These are phyloP conservation scores for Amaurobius ferox DNA, from an alignment of 2,888 invertebrate genomes.

Conservation along the genomic window DNA sequence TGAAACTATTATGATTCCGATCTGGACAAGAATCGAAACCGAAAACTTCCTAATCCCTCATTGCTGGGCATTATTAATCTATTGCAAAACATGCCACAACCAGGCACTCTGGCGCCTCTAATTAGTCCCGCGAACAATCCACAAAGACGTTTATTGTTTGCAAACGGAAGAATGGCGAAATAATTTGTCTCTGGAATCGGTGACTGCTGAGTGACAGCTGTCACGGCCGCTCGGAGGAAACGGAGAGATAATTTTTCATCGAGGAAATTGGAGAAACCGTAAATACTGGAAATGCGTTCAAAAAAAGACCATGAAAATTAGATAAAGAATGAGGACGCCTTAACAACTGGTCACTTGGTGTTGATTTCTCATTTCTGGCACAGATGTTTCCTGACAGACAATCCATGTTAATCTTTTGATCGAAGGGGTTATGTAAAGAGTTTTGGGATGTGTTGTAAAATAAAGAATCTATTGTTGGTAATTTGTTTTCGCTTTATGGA, in stretches of 20 bases:
- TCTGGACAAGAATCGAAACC: too few relatives aligned
- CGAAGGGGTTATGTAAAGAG: too few relatives aligned
- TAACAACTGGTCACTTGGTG: background rate
- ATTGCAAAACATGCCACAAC: too few relatives aligned
- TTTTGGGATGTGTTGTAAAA: too few relatives aligned
- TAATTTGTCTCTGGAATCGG: slow-evolving; percentile 15
- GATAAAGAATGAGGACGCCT: background rate
- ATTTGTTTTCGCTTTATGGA: too few relatives aligned
- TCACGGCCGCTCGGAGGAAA: background rate
- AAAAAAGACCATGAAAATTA: background rate
- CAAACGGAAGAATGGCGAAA: slow-evolving; percentile 6
- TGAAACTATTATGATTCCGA: too few relatives aligned
- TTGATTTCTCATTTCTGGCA: background rate
- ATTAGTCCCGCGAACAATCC: slow-evolving; percentile 8
- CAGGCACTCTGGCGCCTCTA: slow-evolving; percentile 7
- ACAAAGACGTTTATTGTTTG: slow-evolving; percentile 14
- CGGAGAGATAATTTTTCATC: slow-evolving; percentile 7
- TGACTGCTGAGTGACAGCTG: background rate
- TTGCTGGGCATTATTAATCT: too few relatives aligned
- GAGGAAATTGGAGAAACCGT: background rate
- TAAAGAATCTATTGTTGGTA: too few relatives aligned
- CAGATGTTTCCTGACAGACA: too few relatives aligned
- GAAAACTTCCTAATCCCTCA: too few relatives aligned
- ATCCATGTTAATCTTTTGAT: too few relatives aligned
- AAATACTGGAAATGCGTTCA: background rate